Evolutionary conservation across 2,797 vertebrate species (phyloP).

Genomic region (Clarias fuscus): DNA sequence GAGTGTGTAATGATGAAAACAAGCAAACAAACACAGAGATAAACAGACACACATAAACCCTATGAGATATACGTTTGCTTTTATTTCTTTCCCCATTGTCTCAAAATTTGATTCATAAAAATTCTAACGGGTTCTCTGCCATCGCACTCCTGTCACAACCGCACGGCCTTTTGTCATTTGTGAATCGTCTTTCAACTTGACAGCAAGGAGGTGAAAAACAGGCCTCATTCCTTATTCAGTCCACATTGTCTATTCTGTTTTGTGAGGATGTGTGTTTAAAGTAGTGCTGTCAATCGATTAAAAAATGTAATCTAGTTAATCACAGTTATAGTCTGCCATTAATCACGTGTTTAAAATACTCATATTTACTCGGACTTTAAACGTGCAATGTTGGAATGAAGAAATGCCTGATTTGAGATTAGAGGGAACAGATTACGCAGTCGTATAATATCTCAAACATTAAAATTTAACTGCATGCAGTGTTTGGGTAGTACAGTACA

Average conservation of each 20-base stretch:
- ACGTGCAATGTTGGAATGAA: too few species aligned
- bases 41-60: background rate
- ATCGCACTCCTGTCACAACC: background rate
- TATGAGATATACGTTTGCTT: background rate
- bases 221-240: background rate
- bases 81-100: background rate
- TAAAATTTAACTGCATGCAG: too few species aligned
- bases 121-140: background rate
- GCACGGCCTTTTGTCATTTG: background rate
- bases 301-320: too few species aligned
- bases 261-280: background rate
- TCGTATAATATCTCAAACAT: too few species aligned
- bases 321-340: too few species aligned
- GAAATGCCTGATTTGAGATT: too few species aligned
- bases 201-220: background rate
- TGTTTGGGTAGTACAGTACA: too few species aligned
- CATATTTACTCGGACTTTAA: too few species aligned
- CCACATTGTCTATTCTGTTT: background rate
- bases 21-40: conserved; percentile 5
- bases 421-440: too few species aligned
- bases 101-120: background rate
- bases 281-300: too few species aligned
- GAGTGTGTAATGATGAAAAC: conserved; percentile 6
- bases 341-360: too few species aligned
- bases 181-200: background rate